A percentile compares a stretch with the other conserved stretches of the same genome.
These are phyloP conservation scores for Limnephilus marmoratus DNA, from an alignment of 2,888 invertebrate species.

Conservation along the genomic window DNA sequence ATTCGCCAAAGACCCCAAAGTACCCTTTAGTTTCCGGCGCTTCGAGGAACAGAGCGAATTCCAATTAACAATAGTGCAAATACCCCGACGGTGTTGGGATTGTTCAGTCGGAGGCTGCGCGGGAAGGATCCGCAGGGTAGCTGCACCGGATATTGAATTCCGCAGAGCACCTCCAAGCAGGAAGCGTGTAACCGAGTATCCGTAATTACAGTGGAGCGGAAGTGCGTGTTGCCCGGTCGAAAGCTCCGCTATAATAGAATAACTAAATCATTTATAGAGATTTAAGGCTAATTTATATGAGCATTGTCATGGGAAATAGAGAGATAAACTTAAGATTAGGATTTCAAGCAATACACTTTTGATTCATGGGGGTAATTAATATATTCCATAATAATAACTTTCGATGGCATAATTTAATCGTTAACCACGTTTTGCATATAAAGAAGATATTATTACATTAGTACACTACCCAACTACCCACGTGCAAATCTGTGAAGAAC, in stretches of 20 bases:
- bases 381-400: too few species aligned
- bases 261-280: neutral
- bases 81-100: slow-evolving; percentile 12
- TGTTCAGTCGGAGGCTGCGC: neutral
- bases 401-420: too few species aligned
- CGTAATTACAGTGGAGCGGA: slow-evolving; percentile 54
- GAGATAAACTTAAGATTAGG: neutral
- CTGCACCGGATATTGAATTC: slow-evolving; percentile 64
- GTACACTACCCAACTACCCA: neutral
- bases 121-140: slow-evolving; percentile 11
- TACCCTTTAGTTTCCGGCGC: neutral
- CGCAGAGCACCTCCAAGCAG: slow-evolving; percentile 54
- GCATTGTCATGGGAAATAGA: neutral
- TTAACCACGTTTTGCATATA: neutral
- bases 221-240: slow-evolving; percentile 15
- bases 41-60: slow-evolving; percentile 26
- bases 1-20: slow-evolving; percentile 19
- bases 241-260: neutral
- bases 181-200: slow-evolving; percentile 61
- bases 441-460: neutral
- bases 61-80: slow-evolving; percentile 47
- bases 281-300: slow-evolving; percentile 2
- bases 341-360: neutral
- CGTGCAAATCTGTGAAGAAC: neutral
- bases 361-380: too few species aligned